Evolutionary conservation across 2,888 invertebrate species (phyloP), one percentile per base, ranked within the genome.

Genomic region (Dione juno): DNA sequence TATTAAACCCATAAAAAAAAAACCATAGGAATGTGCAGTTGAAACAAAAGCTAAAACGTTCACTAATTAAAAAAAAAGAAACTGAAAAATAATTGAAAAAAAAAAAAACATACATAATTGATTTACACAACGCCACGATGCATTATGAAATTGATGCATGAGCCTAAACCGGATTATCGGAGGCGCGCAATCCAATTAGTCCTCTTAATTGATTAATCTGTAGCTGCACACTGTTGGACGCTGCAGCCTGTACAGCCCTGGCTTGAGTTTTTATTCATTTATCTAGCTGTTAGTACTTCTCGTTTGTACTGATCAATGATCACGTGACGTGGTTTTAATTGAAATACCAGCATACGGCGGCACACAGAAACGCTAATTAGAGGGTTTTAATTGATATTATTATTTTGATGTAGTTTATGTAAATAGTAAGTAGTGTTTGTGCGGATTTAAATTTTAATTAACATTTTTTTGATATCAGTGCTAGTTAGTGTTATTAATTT

Each of bases 181-280:
- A 71, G 64, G 69, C 71, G 69, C 71, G 71, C 75, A 58, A 71
- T 74, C 75, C 72, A 71, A 76, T 75, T 75, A 75, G 67, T 54
- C 67, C 66, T 53, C 63, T 69, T 77, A 74, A 77, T 77, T 74
- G 75, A 74, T 75, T 75, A 69, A 75, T 74, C 72, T 71, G 74
- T 72, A 50, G 66, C 70, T 72, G 72, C 50, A 58, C 28, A 28
- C 28, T 28, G 19, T 71, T 28, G 48, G 50, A 61, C 64, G 57
- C 59, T 66, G 48, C 13, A 64, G 28, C 35, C 54, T 64, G 54
- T n/a, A n/a, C 11, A 58, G 50, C 41, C 54, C 50, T 50, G 16
- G 67, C 64, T 16, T 19, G 19, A 48, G 21, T 63, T 45, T 67
- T 64, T 53, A 64, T 64, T 71, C 37, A 63, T 54, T 45, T 61